These are phyloP conservation scores for Acanthococcus lagerstroemiae DNA, from an alignment of 2,888 invertebrate genomes.

Conservation along the genomic window DNA sequence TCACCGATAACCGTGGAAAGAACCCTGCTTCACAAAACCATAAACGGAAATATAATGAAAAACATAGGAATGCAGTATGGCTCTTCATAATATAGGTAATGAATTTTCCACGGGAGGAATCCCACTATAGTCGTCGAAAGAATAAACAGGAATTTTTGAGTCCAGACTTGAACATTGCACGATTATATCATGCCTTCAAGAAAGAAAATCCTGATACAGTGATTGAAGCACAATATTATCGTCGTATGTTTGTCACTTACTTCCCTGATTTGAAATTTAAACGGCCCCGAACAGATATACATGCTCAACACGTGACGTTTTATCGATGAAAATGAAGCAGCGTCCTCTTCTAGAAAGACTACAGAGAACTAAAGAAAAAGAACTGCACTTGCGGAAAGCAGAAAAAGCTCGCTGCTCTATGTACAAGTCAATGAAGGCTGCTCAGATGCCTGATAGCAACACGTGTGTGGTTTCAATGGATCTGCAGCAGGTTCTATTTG, in stretches of 20 bases:
- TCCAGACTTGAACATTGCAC: conserved; percentile 24
- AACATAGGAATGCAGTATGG: conserved; percentile 3
- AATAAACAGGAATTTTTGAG: conserved; percentile 12
- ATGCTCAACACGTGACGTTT: background rate
- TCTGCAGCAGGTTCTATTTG: conserved; percentile 23
- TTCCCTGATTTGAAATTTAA: background rate
- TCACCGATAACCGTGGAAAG: background rate
- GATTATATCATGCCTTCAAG: conserved; percentile 10
- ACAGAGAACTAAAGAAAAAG: background rate
- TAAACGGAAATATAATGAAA: background rate
- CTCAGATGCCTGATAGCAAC: conserved; percentile 35
- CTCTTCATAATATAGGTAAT: conserved; percentile 14
- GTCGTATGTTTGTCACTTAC: conserved; percentile 7
- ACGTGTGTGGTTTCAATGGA: conserved; percentile 33
- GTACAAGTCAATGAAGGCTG: background rate
- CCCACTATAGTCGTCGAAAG: conserved; percentile 19
- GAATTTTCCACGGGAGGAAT: conserved; percentile 23
- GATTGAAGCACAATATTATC: background rate
- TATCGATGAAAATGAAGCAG: background rate
- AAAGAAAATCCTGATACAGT: background rate
- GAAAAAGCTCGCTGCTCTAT: background rate
- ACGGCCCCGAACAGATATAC: conserved; percentile 12
- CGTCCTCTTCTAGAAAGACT: background rate
- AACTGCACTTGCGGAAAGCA: background rate
- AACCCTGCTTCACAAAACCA: conserved; percentile 7